phyloP scores from a whole-genome alignment of 2,113 vertebrate species.

The Phocoena sinus region DNA sequence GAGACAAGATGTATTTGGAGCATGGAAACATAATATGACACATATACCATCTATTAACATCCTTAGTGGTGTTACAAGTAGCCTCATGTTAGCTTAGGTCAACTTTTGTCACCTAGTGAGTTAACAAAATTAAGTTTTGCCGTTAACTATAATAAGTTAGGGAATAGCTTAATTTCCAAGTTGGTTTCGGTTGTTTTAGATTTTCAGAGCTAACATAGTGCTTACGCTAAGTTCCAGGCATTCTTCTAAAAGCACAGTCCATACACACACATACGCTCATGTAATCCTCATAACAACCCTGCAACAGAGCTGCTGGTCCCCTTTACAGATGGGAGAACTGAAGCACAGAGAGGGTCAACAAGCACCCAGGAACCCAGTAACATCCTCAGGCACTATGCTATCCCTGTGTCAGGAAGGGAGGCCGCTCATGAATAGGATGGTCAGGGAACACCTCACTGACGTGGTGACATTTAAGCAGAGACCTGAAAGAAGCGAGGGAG shows the following conservation, averaged over 20 bases:
- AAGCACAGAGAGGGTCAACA: background rate
- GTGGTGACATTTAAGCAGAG: background rate
- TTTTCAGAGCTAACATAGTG: background rate
- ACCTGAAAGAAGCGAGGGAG: background rate
- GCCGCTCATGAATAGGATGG: background rate
- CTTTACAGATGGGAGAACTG: background rate
- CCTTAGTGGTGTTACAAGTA: background rate
- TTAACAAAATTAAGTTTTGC: background rate
- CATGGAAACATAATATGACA: background rate
- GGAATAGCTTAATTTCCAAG: background rate
- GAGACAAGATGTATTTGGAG: background rate
- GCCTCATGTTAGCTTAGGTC: background rate
- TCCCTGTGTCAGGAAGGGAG: too few relatives aligned
- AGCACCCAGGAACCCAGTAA: background rate
- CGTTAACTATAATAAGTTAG: background rate
- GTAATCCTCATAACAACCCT: background rate
- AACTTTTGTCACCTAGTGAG: background rate
- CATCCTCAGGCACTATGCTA: background rate
- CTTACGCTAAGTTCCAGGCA: background rate
- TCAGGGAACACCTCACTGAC: background rate
- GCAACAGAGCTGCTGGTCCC: background rate
- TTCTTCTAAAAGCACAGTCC: background rate
- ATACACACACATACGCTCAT: accelerated
- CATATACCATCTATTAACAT: background rate
- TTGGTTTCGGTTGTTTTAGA: background rate